Evolutionary conservation across 2,797 vertebrate species (phyloP).

Genomic region (Gambusia yucatana): DNA sequence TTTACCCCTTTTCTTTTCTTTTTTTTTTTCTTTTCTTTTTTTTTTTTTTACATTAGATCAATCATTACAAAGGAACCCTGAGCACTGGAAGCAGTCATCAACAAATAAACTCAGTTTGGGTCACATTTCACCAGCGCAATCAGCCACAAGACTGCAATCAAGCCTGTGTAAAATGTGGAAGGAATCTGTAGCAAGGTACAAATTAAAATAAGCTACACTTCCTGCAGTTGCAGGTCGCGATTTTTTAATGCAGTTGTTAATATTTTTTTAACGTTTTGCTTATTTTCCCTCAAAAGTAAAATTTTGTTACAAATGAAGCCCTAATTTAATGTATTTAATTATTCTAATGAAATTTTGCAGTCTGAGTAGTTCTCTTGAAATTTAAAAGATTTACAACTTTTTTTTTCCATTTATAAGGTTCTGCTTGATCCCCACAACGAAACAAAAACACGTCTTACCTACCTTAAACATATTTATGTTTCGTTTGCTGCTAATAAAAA

Average conservation of each 20-base stretch:
- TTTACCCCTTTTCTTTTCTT: conserved; percentile 25
- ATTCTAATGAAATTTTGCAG: background rate
- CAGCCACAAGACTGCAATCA: conserved; percentile 36
- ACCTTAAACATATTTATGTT: background rate
- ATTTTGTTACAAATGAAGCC: background rate
- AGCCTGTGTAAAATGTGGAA: conserved; percentile 32
- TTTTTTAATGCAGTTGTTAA: conserved; percentile 6
- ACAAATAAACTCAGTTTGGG: conserved; percentile 46
- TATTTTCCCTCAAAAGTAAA: background rate
- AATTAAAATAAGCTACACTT: conserved; percentile 16
- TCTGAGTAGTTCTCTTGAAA: background rate
- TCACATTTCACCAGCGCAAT: conserved; percentile 44
- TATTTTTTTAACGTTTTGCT: background rate
- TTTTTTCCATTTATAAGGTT: background rate
- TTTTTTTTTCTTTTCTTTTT: conserved; percentile 22
- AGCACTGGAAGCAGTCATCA: conserved; percentile 41
- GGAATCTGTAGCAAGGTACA: conserved; percentile 25
- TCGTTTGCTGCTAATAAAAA: background rate
- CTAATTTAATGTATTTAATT: background rate
- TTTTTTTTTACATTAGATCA: conserved; percentile 22
- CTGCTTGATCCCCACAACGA: background rate
- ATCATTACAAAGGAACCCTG: conserved; percentile 43
- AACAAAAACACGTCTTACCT: background rate
- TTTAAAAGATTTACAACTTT: background rate
- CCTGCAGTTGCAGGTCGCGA: background rate